Conservation (phyloP, 2,888 invertebrate species). For the Platerodrilus igneus region DNA sequence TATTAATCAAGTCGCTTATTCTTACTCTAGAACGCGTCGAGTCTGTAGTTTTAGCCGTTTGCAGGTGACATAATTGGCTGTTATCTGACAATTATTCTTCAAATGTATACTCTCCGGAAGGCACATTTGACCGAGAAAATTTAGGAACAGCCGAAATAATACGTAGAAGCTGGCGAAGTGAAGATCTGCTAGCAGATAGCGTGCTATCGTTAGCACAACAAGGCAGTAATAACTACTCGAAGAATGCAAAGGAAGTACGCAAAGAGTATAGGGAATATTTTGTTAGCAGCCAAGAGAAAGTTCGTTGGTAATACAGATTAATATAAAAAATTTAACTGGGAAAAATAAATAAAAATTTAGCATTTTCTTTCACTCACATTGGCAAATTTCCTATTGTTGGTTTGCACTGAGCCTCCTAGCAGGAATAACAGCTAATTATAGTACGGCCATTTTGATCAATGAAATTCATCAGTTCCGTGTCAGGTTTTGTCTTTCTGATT, state of each 20-base stretch:
- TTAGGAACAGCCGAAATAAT: conserved; percentile 18
- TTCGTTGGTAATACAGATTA: conserved; percentile 13
- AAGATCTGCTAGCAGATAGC: conserved; percentile 6
- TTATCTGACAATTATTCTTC: conserved; percentile 18
- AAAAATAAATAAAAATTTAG: too few species aligned
- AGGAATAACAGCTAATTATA: conserved; percentile 8
- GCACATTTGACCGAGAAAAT: conserved; percentile 22
- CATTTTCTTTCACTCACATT: conserved; percentile 1
- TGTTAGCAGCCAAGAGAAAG: conserved; percentile 12
- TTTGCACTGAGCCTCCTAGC: conserved; percentile 8
- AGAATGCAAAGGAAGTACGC: conserved; percentile 11
- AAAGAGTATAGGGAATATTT: conserved; percentile 12
- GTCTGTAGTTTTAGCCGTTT: conserved; percentile 17
- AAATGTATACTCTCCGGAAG: conserved; percentile 20
- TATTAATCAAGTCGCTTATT: conserved; percentile 19
- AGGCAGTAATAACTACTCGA: conserved; percentile 13
- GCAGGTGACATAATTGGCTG: conserved; percentile 22
- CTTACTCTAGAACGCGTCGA: conserved; percentile 22
- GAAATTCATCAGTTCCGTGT: conserved; percentile 11
- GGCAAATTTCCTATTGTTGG: conserved; percentile 6
- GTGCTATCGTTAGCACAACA: conserved; percentile 11
- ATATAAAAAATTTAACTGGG: conserved; percentile 9
- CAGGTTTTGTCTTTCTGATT: conserved; percentile 11
- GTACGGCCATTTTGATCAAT: conserved; percentile 5
- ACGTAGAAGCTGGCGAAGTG: conserved; percentile 9